phyloP scores from a whole-genome alignment of 2,797 vertebrate genomes.

The Xenentodon cancila region DNA sequence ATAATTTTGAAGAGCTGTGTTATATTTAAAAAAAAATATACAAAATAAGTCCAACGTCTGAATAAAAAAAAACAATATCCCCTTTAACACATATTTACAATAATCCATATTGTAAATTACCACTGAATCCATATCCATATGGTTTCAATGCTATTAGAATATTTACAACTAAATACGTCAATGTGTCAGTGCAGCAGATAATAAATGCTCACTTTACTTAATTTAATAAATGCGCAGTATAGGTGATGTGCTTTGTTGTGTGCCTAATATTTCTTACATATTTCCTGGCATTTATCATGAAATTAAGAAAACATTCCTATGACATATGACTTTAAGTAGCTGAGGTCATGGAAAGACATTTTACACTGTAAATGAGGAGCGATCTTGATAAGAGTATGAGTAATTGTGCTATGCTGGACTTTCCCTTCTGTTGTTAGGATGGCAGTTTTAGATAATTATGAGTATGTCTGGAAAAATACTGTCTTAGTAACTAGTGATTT shows the following conservation, averaged over 20 bases:
- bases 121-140: constrained; percentile 11
- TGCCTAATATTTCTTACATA: constrained; percentile 21
- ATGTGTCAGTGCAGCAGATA: constrained; percentile 37
- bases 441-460: constrained; percentile 1
- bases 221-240: constrained; percentile 41
- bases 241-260: constrained; percentile 33
- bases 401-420: constrained; percentile 16
- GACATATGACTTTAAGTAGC: constrained; percentile 16
- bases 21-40: constrained; percentile 31
- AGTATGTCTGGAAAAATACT: constrained; percentile 11
- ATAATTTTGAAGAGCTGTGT: constrained; percentile 21
- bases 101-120: constrained; percentile 16
- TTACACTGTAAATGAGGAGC: constrained; percentile 6
- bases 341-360: constrained; percentile 32
- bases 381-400: constrained; percentile 8
- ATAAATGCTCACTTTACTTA: constrained; percentile 48
- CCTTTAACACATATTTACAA: constrained; percentile 63
- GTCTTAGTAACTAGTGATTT: neutral
- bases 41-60: constrained; percentile 39
- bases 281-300: constrained; percentile 21
- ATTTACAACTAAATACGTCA: constrained; percentile 64
- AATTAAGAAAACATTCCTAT: neutral
- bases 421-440: neutral
- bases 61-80: constrained; percentile 49
- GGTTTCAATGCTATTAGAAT: constrained; percentile 40